Conservation (phyloP, 2,113 vertebrate genomes). For the Symphodus melops region DNA sequence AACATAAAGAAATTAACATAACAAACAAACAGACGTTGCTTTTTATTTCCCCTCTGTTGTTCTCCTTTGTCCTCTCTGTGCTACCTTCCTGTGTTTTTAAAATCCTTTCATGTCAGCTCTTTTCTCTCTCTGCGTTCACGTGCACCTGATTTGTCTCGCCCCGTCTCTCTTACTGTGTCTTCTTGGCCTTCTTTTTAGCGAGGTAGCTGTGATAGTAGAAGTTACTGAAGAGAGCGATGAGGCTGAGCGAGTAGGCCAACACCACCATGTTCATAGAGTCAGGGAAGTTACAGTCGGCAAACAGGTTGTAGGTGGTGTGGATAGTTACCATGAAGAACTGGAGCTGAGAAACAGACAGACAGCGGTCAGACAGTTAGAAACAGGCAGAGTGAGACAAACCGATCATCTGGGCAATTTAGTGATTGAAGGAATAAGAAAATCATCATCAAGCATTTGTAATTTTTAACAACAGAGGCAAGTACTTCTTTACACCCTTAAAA, state of each 20-base stretch:
- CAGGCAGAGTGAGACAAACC: background rate
- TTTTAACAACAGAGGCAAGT: no score
- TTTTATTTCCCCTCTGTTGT: background rate
- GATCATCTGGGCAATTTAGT: background rate
- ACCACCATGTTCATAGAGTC: slow-evolving; percentile 73
- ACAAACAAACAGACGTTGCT: background rate
- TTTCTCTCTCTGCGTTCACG: background rate
- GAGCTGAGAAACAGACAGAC: slow-evolving; percentile 56
- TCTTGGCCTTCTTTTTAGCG: slow-evolving; percentile 64
- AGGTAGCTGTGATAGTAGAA: slow-evolving; percentile 77
- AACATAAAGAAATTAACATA: background rate
- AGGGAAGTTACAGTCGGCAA: slow-evolving; percentile 75
- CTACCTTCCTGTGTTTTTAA: background rate
- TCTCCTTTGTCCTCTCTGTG: background rate
- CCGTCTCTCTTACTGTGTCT: background rate
- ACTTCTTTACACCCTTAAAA: no score
- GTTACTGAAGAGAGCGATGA: slow-evolving; percentile 78
- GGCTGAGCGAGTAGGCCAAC: slow-evolving; percentile 76
- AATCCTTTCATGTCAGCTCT: background rate
- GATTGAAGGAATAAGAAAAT: no score
- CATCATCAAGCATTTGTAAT: no score
- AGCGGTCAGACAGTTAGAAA: background rate
- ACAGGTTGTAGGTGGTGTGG: slow-evolving; percentile 79
- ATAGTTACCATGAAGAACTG: slow-evolving; percentile 79
- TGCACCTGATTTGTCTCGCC: background rate